Evolutionary conservation across 1,140 invertebrate species (phyloP), one percentile per base, ranked within the genome.

Genomic region (Lepidotrigona ventralis): DNA sequence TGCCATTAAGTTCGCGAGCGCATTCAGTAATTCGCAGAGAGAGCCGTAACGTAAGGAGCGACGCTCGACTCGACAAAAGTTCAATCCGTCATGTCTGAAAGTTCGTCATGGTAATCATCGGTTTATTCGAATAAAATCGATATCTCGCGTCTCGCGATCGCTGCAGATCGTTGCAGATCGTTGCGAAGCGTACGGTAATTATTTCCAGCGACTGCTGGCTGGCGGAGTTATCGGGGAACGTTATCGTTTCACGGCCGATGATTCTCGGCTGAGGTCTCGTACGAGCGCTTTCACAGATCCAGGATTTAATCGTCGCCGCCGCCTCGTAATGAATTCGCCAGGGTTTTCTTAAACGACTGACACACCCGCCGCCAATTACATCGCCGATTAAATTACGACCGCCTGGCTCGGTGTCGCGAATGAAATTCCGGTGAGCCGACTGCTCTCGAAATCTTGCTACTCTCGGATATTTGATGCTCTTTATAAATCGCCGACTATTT

Each of bases 321-420:
- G 79, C n/a, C 33, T 54, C 51, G 53, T 76, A 82, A 83, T 71
- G 74, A 83, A 78, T 83, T 83, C 73, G 60, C 79, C 46, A 9
- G 60, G 79, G 63, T 76, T 81, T 81, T 81, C 72, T 78, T 83
- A 69, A 63, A 78, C 73, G 81, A 51, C 19, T 51, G 60, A 26
- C 23, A 46, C 60, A 19, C 46, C 29, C 71, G 58, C 66, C 73
- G 68, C 53, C 84, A 71, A 78, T 71, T 70, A 63, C 71, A 79
- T 54, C 26, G 74, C 23, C 79, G 74, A 82, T 77, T 77, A 82
- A 82, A 82, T 77, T 82, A 82, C 79, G 79, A 75, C 58, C 72
- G 56, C 21, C 58, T 46, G 26, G 21, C 51, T 23, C 72, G 72
- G 73, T 64, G 79, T 74, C 58, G 58, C 70, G 63, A 81, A 81